Percentiles rank a stretch among this genome's conserved stretches.
Evolutionary conservation across 2,113 vertebrate species (phyloP).

Genomic region (Osmerus eperlanus): DNA sequence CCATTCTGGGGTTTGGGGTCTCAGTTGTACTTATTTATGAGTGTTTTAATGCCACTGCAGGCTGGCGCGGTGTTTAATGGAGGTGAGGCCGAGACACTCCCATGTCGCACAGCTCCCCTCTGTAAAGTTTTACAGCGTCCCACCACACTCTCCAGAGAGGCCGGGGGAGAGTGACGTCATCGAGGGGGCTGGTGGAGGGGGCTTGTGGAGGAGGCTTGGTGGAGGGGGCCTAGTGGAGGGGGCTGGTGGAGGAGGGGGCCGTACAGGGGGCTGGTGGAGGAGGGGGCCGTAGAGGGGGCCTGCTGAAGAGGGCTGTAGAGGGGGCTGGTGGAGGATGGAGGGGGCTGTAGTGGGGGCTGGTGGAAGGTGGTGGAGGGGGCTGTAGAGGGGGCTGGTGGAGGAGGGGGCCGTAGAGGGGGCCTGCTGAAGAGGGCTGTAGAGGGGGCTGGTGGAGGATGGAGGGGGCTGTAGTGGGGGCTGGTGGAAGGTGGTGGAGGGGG

Average conservation of each 20-base stretch:
- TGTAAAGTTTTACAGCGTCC: constrained; percentile 72
- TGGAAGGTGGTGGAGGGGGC: not conserved
- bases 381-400: not conserved
- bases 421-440: not conserved
- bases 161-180: constrained; percentile 65
- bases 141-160: constrained; percentile 62
- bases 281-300: no score
- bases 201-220: not conserved
- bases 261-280: no score
- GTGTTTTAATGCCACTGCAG: constrained; percentile 64
- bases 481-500: no score
- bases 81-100: constrained; percentile 63
- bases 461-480: not conserved
- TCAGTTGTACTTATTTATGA: constrained; percentile 59
- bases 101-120: constrained; percentile 65
- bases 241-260: no score
- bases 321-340: not conserved
- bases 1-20: constrained; percentile 44
- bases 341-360: constrained; percentile 1
- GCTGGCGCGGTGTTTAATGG: constrained; percentile 67
- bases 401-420: constrained; percentile 2
- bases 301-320: no score
- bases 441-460: not conserved
- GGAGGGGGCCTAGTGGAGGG: not conserved
- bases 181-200: constrained; percentile 12